Base-by-base conservation (phyloP, 53 echinoderm and acorn worm species). In the Crossaster papposus region DNA sequence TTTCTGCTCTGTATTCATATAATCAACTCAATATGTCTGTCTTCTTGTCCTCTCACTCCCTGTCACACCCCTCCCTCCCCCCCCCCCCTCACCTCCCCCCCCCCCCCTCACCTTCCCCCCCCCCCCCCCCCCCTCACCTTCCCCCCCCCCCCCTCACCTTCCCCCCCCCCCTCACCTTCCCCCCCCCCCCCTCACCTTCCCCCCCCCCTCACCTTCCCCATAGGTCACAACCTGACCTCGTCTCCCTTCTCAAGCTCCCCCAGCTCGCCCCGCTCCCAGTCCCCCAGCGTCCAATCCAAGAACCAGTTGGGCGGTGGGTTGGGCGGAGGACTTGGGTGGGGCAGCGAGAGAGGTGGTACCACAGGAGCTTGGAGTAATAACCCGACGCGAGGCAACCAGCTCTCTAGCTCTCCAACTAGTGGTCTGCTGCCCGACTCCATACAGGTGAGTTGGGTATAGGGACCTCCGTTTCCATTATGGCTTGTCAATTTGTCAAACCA, bases 351-450 rank as follows among this genome's bases (percentile, higher is more conserved):
- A 58, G 74, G 72, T 31, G 75, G 68, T 4, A 32, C 14, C 31
- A 14, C 31, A 22, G 75, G 75, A 17, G 36, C 30, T 17, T 94
- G 94, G 92, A 90, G 92, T n/a, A 87, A 33, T 26, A 51, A 72
- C 22, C 92, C 88, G 29, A 54, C 70, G 53, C 30, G 80, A 54
- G 72, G 88, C 5, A 88, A 95, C 54, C 95, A 96, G 88, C 86
- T 98, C 18, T 98, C 98, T 17, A 96, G 98, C 79, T 98, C 98
- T 15, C 96, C 98, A 0, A 96, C 98, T 10, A 98, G 98, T 55
- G 93, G 93, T 28, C 90, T 97, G 31, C 86, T 97, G 18, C 97
- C 97, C 23, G 93, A 95, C 78, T 91, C 93, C 51, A 91, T 97
- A 23, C 97, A 97, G 95, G 97, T 97, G 77, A 83, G 89, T 12